Evolutionary conservation across 2,797 vertebrate genomes (phyloP), one percentile per base, ranked within the genome.

Genomic region (Capromys pilorides): DNA sequence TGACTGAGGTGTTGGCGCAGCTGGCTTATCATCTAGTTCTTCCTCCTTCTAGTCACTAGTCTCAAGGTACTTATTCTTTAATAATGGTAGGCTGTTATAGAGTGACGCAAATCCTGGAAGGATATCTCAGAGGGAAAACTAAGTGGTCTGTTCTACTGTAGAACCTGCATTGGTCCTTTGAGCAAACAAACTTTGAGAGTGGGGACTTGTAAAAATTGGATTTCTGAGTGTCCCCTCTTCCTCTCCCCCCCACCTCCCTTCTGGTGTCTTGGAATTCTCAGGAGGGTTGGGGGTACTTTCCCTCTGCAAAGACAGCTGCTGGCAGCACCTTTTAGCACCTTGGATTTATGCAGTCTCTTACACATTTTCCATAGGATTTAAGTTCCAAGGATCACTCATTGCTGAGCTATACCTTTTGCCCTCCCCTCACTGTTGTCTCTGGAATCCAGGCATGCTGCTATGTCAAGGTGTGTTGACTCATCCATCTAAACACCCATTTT

Each of bases 1-100:
- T 77, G 16, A 66, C 71, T 59, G 66, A 93, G 39, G 33, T 88
- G 0, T 71, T 73, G 39, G 22, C 26, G 18, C 26, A 22, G 13
- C 45, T 91, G 45, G 19, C 33, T 91, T 26, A 33, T 49, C 57
- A n/a, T 59, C 41, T 86, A 21, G 5, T 21, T 45, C 3, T 28
- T 66, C 21, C 24, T 88, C 59, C 79, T 49, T 77, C 59, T n/a
- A 39, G 31, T 49, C 2, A 2, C 61, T 90, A 33, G 49, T 41
- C 85, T 90, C 12, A 81, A 16, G 66, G 81, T 78, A 31, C 45
- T 93, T 12, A 28, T 87, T 54, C 41, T n/a, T 94, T 82, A 93
- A 73, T 89, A 88, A 49, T 26, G 13, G 12, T 26, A 51, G 33
- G 66, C 45, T 45, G 24, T 85, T 57, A 66, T 81, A 62, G 13